phyloP scores from a whole-genome alignment of 1,140 invertebrate species.

The Drosophila bocqueti region DNA sequence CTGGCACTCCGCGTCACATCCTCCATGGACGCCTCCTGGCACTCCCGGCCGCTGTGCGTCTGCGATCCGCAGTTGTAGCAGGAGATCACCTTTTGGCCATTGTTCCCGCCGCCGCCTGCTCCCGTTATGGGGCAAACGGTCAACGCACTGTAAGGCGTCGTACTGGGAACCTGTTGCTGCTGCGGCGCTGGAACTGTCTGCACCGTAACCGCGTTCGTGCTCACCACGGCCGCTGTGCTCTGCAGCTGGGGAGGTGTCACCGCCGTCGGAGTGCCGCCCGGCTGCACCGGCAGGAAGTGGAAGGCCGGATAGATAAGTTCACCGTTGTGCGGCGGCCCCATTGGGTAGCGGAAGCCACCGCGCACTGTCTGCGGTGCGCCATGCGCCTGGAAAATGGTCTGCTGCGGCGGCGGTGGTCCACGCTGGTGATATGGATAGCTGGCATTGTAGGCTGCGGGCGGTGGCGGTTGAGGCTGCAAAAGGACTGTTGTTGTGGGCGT shows the following conservation, averaged over 20 bases:
- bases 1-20: constrained; percentile 90
- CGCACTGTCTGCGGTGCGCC: constrained; percentile 80
- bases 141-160: constrained; percentile 56
- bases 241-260: constrained; percentile 84
- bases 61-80: constrained; percentile 92
- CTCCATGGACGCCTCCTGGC: constrained; percentile 94
- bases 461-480: constrained; percentile 54
- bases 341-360: constrained; percentile 85
- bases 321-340: constrained; percentile 81
- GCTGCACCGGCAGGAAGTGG: constrained; percentile 85
- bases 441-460: constrained; percentile 62
- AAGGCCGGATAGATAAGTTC: constrained; percentile 84
- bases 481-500: constrained; percentile 65
- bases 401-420: constrained; percentile 70
- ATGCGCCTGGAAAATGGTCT: constrained; percentile 81
- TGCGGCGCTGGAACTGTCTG: constrained; percentile 55
- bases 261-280: constrained; percentile 81
- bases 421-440: constrained; percentile 84
- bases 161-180: constrained; percentile 39
- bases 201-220: constrained; percentile 65
- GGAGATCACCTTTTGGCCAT: constrained; percentile 83
- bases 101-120: constrained; percentile 42
- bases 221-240: constrained; percentile 78
- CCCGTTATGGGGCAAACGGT: constrained; percentile 69
- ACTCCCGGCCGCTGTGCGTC: constrained; percentile 92